Evolutionary conservation across 2,113 vertebrate species (phyloP).

Genomic region (Peromyscus leucopus): DNA sequence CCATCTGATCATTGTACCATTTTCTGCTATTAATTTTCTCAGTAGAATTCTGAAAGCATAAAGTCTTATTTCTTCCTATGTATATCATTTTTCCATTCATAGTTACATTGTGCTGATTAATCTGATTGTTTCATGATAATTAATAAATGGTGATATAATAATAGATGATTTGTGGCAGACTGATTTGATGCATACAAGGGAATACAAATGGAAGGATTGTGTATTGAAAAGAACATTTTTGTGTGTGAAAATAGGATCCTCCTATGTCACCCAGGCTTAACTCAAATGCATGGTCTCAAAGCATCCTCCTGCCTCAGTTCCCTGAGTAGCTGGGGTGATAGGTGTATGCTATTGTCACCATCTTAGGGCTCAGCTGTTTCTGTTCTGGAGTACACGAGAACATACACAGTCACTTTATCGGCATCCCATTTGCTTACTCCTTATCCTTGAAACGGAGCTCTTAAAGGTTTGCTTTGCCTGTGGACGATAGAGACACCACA

Average conservation of each 20-base stretch:
- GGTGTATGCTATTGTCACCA: rapidly evolving
- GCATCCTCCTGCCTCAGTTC: neutral
- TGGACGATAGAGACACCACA: neutral
- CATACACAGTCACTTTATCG: neutral
- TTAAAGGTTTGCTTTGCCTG: neutral
- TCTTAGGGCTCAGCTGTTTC: neutral
- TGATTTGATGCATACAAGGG: neutral
- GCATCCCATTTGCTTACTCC: slow-evolving; percentile 7
- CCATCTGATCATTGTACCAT: neutral
- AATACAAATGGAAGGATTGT: neutral
- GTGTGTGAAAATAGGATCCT: neutral
- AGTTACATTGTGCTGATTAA: neutral
- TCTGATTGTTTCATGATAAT: slow-evolving; percentile 16
- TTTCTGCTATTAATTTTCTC: neutral
- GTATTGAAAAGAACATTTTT: neutral
- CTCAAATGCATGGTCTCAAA: neutral
- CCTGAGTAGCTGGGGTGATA: no score
- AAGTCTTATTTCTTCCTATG: neutral
- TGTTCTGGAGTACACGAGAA: neutral
- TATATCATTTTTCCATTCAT: neutral
- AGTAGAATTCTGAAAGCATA: slow-evolving; percentile 1
- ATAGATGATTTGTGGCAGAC: neutral
- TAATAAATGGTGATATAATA: neutral
- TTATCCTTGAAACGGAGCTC: neutral
- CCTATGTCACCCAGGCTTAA: neutral